A percentile compares a stretch with the other conserved stretches of the same genome.
These are phyloP conservation scores for Microctenopoma stevenorrisi DNA, from an alignment of 2,797 vertebrate species.

Conservation along the genomic window DNA sequence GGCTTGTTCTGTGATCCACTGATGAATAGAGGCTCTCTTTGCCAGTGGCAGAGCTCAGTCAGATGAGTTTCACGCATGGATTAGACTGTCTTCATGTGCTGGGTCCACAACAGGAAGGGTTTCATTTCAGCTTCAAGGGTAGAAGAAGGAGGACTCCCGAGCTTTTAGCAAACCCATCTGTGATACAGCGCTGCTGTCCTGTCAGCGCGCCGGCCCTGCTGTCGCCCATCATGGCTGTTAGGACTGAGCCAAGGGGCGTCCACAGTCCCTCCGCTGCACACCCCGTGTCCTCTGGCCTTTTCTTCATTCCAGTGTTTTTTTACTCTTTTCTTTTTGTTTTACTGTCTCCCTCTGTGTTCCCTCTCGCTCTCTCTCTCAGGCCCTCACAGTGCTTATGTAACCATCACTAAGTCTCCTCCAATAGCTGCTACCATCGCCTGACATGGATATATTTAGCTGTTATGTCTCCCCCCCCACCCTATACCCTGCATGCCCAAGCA, in stretches of 20 bases:
- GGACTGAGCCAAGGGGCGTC: constrained; percentile 33
- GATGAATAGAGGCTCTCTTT: constrained; percentile 60
- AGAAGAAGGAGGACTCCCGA: constrained; percentile 42
- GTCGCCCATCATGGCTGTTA: constrained; percentile 39
- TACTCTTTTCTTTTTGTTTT: background rate
- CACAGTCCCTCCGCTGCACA: constrained; percentile 24
- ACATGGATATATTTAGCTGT: constrained; percentile 82
- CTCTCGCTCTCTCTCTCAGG: constrained; percentile 34
- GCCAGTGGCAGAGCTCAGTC: constrained; percentile 46
- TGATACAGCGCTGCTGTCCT: constrained; percentile 31
- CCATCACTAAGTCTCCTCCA: constrained; percentile 72
- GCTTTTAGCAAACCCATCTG: constrained; percentile 60
- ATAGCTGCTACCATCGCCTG: constrained; percentile 71
- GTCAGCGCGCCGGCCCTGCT: constrained; percentile 36
- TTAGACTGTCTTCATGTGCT: constrained; percentile 49
- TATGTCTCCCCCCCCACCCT: constrained; percentile 40
- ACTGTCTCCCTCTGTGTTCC: background rate
- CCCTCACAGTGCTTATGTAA: constrained; percentile 72
- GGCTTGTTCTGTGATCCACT: constrained; percentile 48
- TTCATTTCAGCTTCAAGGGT: constrained; percentile 50
- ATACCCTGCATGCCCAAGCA: constrained; percentile 84
- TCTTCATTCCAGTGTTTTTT: background rate
- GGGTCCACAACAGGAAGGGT: constrained; percentile 41
- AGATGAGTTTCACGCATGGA: constrained; percentile 68
- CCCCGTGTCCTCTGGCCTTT: constrained; percentile 12